Evolutionary conservation across 2,888 invertebrate genomes (phyloP), one percentile per base, ranked within the genome.

Genomic region (Nomada lathburiana): DNA sequence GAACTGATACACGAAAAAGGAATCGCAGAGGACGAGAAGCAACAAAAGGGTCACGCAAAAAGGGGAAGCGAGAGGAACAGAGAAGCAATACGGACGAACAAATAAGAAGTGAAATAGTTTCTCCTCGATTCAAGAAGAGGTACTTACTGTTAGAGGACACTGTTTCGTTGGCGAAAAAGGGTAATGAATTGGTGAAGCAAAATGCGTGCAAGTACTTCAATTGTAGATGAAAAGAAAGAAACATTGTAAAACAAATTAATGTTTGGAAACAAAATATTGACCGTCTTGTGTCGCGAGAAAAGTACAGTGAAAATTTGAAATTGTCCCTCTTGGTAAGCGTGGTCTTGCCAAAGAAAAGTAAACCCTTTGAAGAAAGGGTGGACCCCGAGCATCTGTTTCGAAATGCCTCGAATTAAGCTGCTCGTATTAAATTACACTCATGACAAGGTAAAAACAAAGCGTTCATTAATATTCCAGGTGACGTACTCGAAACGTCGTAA

Each of bases 391-490:
- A 20, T 55, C 13, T 44, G 23, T 44, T 72, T 52, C 1, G 47
- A 29, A 47, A 50, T n/a, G 29, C n/a, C 20, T 65, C 20, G 18
- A 29, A 65, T 29, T n/a, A 36, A 44, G 50, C 18, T 64, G 36
- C 18, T n/a, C 16, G 4, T n/a, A 20, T 47, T 36, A 63, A 72
- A 68, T 62, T 67, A 55, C 23, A 59, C 23, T 57, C 50, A 11
- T 11, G 57, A 29, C 18, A 47, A 26, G 44, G 29, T 44, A 64
- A 82, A 70, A 79, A 81, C 70, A 67, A 62, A 73, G 36, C 36
- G 36, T 62, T 76, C 68, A 50, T 86, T 73, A 83, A 76, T 86
- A 86, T 79, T 76, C 74, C 26, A 23, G 55, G 23, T 26, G 57
- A 36, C 55, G 57, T 29, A 18, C 59, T 72, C 69, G 42, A 65